Percentiles rank a stretch among this genome's conserved stretches.
phyloP scores from a whole-genome alignment of 2,797 vertebrate genomes.

The Xenopus petersii region DNA sequence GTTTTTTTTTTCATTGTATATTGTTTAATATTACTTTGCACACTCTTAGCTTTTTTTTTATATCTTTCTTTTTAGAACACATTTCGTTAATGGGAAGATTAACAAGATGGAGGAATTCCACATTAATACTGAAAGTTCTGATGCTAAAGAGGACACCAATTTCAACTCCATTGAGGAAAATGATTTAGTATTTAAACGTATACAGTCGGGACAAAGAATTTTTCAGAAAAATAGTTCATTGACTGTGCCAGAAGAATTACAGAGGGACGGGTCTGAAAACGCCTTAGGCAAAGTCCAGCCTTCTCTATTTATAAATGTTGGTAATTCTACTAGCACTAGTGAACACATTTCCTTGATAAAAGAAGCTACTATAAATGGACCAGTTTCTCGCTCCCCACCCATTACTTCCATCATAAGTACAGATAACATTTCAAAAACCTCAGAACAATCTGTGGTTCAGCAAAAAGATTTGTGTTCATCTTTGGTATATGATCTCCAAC shows the following conservation, averaged over 20 bases:
- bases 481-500: constrained; percentile 84
- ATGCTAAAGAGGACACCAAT: constrained; percentile 79
- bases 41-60: too few species aligned
- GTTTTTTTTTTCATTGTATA: too few species aligned
- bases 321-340: constrained; percentile 85
- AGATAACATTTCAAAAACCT: constrained; percentile 78
- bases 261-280: constrained; percentile 85
- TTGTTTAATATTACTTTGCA: too few species aligned
- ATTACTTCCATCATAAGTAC: constrained; percentile 87
- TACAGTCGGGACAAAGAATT: constrained; percentile 76
- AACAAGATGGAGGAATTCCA: constrained; percentile 81
- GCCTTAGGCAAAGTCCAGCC: constrained; percentile 95
- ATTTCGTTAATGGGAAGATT: constrained; percentile 69
- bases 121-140: constrained; percentile 71
- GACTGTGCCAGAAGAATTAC: constrained; percentile 78
- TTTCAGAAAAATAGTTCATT: constrained; percentile 79
- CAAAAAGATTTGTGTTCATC: constrained; percentile 77
- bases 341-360: constrained; percentile 84
- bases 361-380: constrained; percentile 95
- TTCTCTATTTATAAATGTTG: constrained; percentile 84
- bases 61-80: constrained; percentile 41
- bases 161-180: constrained; percentile 73
- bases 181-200: constrained; percentile 74
- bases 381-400: constrained; percentile 91
- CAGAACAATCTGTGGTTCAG: constrained; percentile 78